Base-by-base conservation (phyloP, 2,113 vertebrate species). In the Gila orcuttii region DNA sequence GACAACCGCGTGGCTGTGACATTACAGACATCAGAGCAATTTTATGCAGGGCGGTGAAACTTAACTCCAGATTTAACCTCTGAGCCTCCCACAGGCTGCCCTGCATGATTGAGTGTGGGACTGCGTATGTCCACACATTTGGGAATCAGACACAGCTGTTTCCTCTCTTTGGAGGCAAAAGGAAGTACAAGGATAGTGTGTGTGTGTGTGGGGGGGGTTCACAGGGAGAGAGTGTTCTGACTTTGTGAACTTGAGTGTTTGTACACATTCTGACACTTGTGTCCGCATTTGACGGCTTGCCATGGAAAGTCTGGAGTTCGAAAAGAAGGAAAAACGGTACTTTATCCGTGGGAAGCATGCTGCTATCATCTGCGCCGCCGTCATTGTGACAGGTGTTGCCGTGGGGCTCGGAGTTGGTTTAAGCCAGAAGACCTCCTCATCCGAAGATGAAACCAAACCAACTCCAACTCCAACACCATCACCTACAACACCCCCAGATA, bases 331-430 rank as follows among this genome's bases (percentile, higher is more conserved):
- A 50, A 96, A 96, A 92, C 92, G 79, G n/a, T 96, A 97, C 92
- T 96, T 96, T 91, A 95, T 99, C 42, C 92, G 82, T 45, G 86
- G 87, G 5, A 97, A 94, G 81, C 96, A 99, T 42, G 96, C 92
- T 28, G 92, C 91, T 39, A 83, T 97, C 71, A 96, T 99, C 91
- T 97, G 96, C 23, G 93, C 81, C 0, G 89, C 90, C 0, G 92
- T 98, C 82, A 93, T 90, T 11, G 79, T 90, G 2, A 96, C 96
- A 21, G 96, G 95, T 13, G 52, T 99, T 83, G 96, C 94, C 0
- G 96, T 99, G 77, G 98, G 97, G 1, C 95, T 99, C 0, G 95
- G 95, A 0, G 93, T 99, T 86, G 98, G 98, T 85, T 86, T 99
- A 82, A 95, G 92, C 82, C 89, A 89, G 79, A 89, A 89, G 75